These are phyloP conservation scores for Anadara kagoshimensis DNA, from an alignment of 1,140 invertebrate species.

Conservation along the genomic window DNA sequence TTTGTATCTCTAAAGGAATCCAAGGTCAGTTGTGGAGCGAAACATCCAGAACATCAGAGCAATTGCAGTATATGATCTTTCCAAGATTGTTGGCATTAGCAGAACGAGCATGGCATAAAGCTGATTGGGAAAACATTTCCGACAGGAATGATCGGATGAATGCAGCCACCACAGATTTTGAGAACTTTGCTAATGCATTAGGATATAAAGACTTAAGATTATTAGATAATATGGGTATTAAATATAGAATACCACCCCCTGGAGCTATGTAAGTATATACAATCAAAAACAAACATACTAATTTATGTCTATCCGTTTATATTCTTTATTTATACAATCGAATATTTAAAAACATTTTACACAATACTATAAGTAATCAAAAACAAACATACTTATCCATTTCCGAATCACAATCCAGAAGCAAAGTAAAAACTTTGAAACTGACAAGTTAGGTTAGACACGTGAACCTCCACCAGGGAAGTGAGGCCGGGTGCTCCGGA, in stretches of 20 bases:
- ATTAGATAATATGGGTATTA: conserved; percentile 59
- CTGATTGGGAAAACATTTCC: conserved; percentile 56
- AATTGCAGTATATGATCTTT: conserved; percentile 62
- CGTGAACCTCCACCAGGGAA: too few relatives aligned
- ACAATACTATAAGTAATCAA: too few relatives aligned
- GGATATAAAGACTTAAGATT: conserved; percentile 60
- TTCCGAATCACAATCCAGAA: too few relatives aligned
- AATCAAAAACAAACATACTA: too few relatives aligned
- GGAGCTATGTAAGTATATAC: conserved; percentile 67
- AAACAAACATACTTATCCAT: too few relatives aligned
- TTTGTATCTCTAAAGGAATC: conserved; percentile 52
- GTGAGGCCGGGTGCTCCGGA: too few relatives aligned
- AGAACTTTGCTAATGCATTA: conserved; percentile 56
- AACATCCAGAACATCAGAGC: conserved; percentile 49
- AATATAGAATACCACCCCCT: conserved; percentile 63
- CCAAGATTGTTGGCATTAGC: conserved; percentile 65
- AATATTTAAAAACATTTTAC: too few relatives aligned
- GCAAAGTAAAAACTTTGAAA: too few relatives aligned
- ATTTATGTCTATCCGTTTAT: too few relatives aligned
- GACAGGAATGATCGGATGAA: conserved; percentile 3
- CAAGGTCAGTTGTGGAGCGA: conserved; percentile 64
- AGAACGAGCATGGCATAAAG: conserved; percentile 68
- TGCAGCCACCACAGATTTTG: conserved; percentile 56
- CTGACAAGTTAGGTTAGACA: too few relatives aligned
- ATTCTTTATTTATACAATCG: too few relatives aligned